phyloP scores from a whole-genome alignment of 2,888 invertebrate genomes.

The Erebia ligea region DNA sequence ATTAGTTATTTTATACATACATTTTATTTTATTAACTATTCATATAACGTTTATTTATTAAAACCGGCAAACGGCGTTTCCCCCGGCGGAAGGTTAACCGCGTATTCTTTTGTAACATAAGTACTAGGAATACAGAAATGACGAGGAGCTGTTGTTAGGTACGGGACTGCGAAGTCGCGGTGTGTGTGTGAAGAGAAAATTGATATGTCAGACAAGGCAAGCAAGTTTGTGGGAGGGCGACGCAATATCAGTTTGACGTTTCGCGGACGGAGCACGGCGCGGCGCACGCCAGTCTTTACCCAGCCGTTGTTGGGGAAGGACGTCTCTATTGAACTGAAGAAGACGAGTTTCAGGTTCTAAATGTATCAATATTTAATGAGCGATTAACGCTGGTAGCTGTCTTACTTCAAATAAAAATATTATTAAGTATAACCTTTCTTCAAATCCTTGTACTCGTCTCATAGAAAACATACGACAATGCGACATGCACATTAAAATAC shows the following conservation, averaged over 20 bases:
- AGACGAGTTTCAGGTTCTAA: background rate
- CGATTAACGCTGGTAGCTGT: background rate
- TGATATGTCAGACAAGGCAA: conserved; percentile 75
- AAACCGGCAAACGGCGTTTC: no score
- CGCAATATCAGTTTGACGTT: conserved; percentile 38
- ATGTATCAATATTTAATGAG: conserved; percentile 1
- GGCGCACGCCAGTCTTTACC: conserved; percentile 44
- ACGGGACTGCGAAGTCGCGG: conserved; percentile 48
- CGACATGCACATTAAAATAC: background rate
- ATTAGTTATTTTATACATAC: background rate
- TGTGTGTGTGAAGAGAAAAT: conserved; percentile 68
- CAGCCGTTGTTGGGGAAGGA: conserved; percentile 43
- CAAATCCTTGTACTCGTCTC: background rate
- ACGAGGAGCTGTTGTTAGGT: conserved; percentile 48
- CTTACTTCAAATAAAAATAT: background rate
- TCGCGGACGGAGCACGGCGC: conserved; percentile 19
- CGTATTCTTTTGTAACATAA: conserved; percentile 79
- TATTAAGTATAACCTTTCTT: background rate
- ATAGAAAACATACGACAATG: background rate
- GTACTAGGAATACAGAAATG: conserved; percentile 73
- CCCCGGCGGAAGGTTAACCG: conserved; percentile 55
- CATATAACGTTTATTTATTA: background rate
- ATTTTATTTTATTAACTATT: background rate
- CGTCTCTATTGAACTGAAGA: background rate
- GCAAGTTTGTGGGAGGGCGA: conserved; percentile 59